phyloP scores from a whole-genome alignment of 2,797 vertebrate genomes.

The Carduelis carduelis region DNA sequence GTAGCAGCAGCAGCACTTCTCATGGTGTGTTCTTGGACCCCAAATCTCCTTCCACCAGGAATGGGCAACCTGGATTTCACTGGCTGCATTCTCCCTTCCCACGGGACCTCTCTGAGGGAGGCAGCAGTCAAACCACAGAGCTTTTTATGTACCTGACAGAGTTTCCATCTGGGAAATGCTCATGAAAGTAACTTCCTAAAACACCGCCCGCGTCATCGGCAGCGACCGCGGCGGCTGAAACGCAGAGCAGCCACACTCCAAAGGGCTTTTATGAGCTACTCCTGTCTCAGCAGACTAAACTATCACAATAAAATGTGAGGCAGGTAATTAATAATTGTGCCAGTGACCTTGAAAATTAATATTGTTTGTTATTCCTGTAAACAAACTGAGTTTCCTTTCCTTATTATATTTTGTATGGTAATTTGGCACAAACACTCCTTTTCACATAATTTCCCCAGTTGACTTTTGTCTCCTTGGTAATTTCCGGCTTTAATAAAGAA shows the following conservation, averaged over 20 bases:
- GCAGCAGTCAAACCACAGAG: not conserved
- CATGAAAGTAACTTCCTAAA: slow-evolving; percentile 67
- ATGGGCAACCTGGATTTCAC: not conserved
- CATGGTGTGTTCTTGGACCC: not conserved
- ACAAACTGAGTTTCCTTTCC: slow-evolving; percentile 76
- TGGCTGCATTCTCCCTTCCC: not conserved
- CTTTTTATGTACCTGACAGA: not conserved
- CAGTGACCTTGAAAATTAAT: slow-evolving; percentile 81
- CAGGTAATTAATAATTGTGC: slow-evolving; percentile 80
- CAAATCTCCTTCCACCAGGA: not conserved
- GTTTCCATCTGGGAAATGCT: slow-evolving; percentile 30
- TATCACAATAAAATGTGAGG: slow-evolving; percentile 69
- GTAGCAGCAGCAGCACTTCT: not conserved
- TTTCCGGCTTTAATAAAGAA: slow-evolving; percentile 94
- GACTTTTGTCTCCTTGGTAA: slow-evolving; percentile 93
- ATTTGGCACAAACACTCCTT: slow-evolving; percentile 85
- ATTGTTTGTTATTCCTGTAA: slow-evolving; percentile 81
- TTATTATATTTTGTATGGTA: slow-evolving; percentile 76
- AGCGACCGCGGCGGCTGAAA: slow-evolving; percentile 38
- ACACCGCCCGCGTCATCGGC: not conserved
- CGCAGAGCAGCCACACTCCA: slow-evolving; percentile 15
- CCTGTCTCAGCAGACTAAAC: slow-evolving; percentile 57
- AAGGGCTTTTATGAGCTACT: slow-evolving; percentile 46
- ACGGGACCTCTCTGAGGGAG: not conserved
- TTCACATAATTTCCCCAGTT: slow-evolving; percentile 89